Percentiles rank a stretch among this genome's conserved stretches.
phyloP scores from a whole-genome alignment of 1,140 invertebrate genomes.

The Drosophila quadrilineata region DNA sequence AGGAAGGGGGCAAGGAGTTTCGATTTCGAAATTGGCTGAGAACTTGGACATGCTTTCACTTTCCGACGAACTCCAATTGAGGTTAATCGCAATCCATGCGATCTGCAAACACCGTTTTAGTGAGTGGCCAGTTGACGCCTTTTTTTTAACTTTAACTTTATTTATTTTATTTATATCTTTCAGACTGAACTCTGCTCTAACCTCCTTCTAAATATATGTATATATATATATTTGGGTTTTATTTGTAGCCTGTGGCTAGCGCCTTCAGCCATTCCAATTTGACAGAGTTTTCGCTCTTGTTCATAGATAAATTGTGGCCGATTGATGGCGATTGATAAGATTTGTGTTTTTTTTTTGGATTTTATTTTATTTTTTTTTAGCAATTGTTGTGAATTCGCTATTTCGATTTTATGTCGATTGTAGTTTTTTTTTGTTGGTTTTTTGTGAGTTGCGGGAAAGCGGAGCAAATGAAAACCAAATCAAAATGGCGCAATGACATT shows the following conservation, averaged over 20 bases:
- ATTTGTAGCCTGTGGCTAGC: not conserved
- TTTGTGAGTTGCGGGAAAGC: slow-evolving; percentile 44
- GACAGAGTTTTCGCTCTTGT: slow-evolving; percentile 31
- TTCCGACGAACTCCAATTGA: slow-evolving; percentile 46
- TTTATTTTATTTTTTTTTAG: not conserved
- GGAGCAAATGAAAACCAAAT: slow-evolving; percentile 41
- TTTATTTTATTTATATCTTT: too few species aligned
- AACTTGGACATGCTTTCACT: slow-evolving; percentile 55
- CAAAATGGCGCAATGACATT: slow-evolving; percentile 72
- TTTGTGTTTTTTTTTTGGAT: slow-evolving; percentile 27
- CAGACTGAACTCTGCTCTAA: slow-evolving; percentile 30
- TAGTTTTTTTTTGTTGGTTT: too few species aligned
- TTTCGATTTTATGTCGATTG: slow-evolving; percentile 45
- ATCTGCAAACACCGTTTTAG: slow-evolving; percentile 61
- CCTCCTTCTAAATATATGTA: too few species aligned
- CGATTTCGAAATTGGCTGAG: not conserved
- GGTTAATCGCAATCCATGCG: slow-evolving; percentile 34
- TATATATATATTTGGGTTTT: too few species aligned
- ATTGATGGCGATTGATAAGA: slow-evolving; percentile 49
- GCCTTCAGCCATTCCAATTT: slow-evolving; percentile 1
- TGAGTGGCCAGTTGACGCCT: slow-evolving; percentile 70
- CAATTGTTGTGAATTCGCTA: not conserved
- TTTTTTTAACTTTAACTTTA: too few species aligned
- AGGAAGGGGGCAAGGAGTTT: not conserved
- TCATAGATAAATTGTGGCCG: slow-evolving; percentile 32